Evolutionary conservation across 2,888 invertebrate species (phyloP), one percentile per base, ranked within the genome.

Genomic region (Gortyna flavago): DNA sequence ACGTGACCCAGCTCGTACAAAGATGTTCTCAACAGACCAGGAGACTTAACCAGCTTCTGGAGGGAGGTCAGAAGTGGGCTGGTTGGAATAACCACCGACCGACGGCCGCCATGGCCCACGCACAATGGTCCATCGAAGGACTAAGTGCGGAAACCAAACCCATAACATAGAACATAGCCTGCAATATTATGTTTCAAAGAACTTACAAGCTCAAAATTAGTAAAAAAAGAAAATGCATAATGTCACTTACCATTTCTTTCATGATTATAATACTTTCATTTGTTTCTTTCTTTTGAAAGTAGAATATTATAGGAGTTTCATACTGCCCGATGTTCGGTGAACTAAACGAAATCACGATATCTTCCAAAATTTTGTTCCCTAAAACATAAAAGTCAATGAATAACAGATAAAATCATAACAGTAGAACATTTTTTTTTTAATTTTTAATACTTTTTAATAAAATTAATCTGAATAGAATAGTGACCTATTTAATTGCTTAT

Each of bases 281-380:
- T 21, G 88, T 85, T 29, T 83, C 84, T 41, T 80, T 79, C 32
- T 91, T 93, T 82, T 91, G 88, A 78, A 96, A 94, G n/a, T 92
- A 91, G 80, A 97, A 96, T 82, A 93, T 89, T 16, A 97, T 87
- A 3, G 97, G 95, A 88, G 96, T 95, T 88, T 95, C 94, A 84
- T 93, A 96, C 71, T 93, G 94, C 18, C 96, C 96, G 54, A 96
- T 91, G 51, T 93, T 85, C 1, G 87, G 61, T 18, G 91, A 88
- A n/a, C 79, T 77, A 59, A 92, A 93, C 44, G 83, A 80, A 11
- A 96, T 92, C 25, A 77, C 77, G 0, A 94, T 83, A 57, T 89
- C 86, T 18, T 90, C 85, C 25, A 85, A 66, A 5, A 92, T 72
- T n/a, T 86, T 85, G 4, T 80, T 82, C 86, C 94, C 96, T 96